These are phyloP conservation scores for Microcebus griseorufus DNA, from an alignment of 2,113 vertebrate species.

Conservation along the genomic window DNA sequence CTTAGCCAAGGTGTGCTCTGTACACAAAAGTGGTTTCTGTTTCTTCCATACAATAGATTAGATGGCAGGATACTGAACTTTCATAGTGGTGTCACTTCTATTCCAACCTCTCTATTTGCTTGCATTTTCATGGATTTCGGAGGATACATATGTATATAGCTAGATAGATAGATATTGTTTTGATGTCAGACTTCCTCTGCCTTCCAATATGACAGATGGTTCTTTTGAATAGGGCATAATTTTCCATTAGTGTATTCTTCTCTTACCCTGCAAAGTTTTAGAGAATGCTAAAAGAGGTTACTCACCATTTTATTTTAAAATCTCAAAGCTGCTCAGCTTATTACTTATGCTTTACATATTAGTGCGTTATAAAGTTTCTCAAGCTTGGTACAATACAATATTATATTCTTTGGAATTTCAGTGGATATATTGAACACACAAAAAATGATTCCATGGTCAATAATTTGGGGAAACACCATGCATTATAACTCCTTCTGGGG, in stretches of 20 bases:
- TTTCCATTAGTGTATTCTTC: constrained; percentile 35
- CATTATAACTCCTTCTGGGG: not conserved
- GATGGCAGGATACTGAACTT: not conserved
- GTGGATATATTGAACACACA: not conserved
- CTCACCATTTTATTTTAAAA: not conserved
- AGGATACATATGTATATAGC: not conserved
- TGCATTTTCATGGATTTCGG: constrained; percentile 43
- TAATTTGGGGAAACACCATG: not conserved
- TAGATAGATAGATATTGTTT: not conserved
- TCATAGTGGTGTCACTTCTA: not conserved
- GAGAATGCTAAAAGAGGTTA: constrained; percentile 19
- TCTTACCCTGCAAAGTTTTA: not conserved
- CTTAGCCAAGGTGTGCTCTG: not conserved
- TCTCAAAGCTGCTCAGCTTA: not conserved
- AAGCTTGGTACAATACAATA: not conserved
- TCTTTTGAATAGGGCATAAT: constrained; percentile 39
- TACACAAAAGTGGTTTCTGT: not conserved
- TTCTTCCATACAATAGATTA: not conserved
- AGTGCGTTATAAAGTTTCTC: not conserved
- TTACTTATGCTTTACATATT: not conserved
- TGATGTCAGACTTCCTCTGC: not conserved
- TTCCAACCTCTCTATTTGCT: not conserved
- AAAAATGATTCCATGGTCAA: not conserved
- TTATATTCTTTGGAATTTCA: not conserved
- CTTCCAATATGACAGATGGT: constrained; percentile 14